Conservation (phyloP, 2,888 invertebrate genomes). For the Lasioglossum malachurum region DNA sequence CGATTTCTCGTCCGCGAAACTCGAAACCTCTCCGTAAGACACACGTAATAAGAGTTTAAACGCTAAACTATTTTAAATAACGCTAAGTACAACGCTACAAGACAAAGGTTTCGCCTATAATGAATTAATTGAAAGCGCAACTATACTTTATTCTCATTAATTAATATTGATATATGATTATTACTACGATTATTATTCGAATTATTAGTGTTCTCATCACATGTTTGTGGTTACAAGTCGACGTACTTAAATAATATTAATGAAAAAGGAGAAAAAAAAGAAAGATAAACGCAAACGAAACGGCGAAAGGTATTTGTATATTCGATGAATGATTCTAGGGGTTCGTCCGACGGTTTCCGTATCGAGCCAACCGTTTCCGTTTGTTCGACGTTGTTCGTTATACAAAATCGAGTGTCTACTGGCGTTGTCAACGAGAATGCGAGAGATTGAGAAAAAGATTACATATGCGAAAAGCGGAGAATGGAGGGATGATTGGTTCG, state of each 20-base stretch:
- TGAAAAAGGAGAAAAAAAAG: constrained; percentile 18
- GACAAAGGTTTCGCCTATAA: constrained; percentile 78
- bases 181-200: constrained; percentile 55
- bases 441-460: not conserved
- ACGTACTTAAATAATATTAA: constrained; percentile 73
- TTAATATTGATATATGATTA: constrained; percentile 66
- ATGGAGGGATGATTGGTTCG: constrained; percentile 70
- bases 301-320: constrained; percentile 78
- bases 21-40: constrained; percentile 77
- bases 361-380: constrained; percentile 57
- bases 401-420: constrained; percentile 43
- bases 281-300: not conserved
- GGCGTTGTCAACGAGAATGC: not conserved
- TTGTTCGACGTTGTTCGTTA: constrained; percentile 62
- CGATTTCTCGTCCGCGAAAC: constrained; percentile 82
- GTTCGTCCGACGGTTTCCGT: constrained; percentile 78
- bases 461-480: not conserved
- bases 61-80: constrained; percentile 83
- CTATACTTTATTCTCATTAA: constrained; percentile 72
- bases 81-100: constrained; percentile 83
- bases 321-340: constrained; percentile 76
- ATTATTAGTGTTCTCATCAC: constrained; percentile 64
- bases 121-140: constrained; percentile 63
- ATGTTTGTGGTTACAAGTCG: constrained; percentile 68
- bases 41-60: constrained; percentile 70